Evolutionary conservation across 2,888 invertebrate genomes (phyloP), one percentile per base, ranked within the genome.

Genomic region (Gymnocheta viridis): DNA sequence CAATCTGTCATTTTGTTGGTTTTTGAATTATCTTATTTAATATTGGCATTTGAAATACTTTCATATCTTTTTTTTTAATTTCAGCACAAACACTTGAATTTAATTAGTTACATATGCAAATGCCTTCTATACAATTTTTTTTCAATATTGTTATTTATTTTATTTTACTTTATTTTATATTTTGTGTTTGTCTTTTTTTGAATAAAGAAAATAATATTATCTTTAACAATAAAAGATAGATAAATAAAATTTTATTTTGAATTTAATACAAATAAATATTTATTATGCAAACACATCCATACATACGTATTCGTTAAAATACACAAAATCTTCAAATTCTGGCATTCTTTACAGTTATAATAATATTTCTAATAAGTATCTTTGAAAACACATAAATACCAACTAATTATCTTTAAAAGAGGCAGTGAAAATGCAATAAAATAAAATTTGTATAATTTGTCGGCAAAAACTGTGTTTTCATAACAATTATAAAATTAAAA

Each of bases 191-290:
- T n/a, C n/a, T n/a, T n/a, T n/a, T n/a, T n/a, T n/a, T n/a, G n/a
- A n/a, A 56, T 41, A 29, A 44, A 22, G 19, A 70, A 32, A 58
- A 70, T 10, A 70, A 70, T 58, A 70, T 70, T 70, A 47, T 70
- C 22, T 44, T 29, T 38, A 44, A 10, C 4, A 44, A 64, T 51
- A 60, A 32, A 24, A 49, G 10, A 49, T 38, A 10, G 54, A 54
- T 58, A 62, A 82, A 54, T 17, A 69, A 51, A 51, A 62, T 41
- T 47, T 0, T 60, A 19, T 32, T 47, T n/a, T 22, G 12, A 35
- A 51, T 24, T 35, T 10, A 35, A 67, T 4, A 29, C 24, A 64
- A 14, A 44, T 1, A 67, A 32, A 67, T 51, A 35, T 66, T 47
- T 66, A 9, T 35, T 17, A 67, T 49, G 51, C 67, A 29, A 27